Base-by-base conservation (phyloP, 2,113 vertebrate species). In the Seriola dumerili region DNA sequence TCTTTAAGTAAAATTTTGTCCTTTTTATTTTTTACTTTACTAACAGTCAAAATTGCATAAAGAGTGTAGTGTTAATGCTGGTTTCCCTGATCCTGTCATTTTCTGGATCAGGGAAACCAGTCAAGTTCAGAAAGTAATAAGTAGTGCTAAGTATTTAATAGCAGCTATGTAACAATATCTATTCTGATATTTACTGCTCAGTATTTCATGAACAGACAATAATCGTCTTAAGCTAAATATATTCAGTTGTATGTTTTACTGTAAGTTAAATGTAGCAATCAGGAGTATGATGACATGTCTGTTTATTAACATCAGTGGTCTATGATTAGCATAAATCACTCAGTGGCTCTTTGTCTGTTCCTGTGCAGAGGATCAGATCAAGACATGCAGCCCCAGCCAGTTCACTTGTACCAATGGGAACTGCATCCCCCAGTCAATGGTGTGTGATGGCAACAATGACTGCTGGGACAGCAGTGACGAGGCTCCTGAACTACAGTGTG, bases 391-490 rank as follows among this genome's bases (percentile, higher is more conserved):
- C n/a, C 42, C 91, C 17, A 77, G 61, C 62, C 90, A 94, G 79
- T 95, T 95, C 79, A 93, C 91, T 7, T 95, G 95, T 34, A 93
- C 90, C 8, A 93, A 94, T 29, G 94, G 95, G n/a, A 92, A 94
- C 91, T 95, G 95, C 57, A 46, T 95, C 70, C 92, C 92, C 11
- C 68, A 76, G 52, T 87, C 71, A 12, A 2, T 94, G 78, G 66
- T 91, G 21, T 95, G 95, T 55, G 94, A 95, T 23, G 94, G 97
- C 59, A 98, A 97, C 93, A 96, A 97, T 0, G 98, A 99, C 91
- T 99, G 98, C 85, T 96, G 96, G 86, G 98, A 99, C 89, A 95
- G 93, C 94, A 99, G 98, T 72, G 98, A 99, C 23, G 98, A 99
- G 88, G 97, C 93, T 65, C 91, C 96, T 63, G 95, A 95, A 32